Base-by-base conservation (phyloP, 2,113 vertebrate genomes). In the Megaceryle torquata region DNA sequence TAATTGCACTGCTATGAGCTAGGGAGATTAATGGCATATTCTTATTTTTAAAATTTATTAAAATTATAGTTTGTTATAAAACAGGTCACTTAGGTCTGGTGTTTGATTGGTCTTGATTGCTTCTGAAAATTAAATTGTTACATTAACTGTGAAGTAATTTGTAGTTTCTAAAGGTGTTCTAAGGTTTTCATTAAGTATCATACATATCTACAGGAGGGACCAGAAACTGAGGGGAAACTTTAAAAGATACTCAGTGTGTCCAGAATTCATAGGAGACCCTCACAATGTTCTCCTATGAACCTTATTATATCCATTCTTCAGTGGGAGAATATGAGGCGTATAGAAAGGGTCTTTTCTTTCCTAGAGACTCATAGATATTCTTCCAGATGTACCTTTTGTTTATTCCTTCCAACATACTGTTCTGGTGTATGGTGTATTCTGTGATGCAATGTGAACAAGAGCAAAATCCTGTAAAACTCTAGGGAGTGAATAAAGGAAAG, bases 91-190 rank as follows among this genome's bases (percentile, higher is more conserved):
- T n/a, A 54, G 75, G 60, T 70, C 64, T 93, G 68, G 17, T 89
- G 83, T 80, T 91, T 88, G 85, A 93, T 88, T 89, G 82, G 82
- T 79, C 87, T 89, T 92, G 95, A 94, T 83, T 90, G 54, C 80
- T 81, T 96, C 3, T 3, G 80, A 79, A 96, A 93, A 96, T 78
- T 88, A 90, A 81, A 56, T 72, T 72, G 26, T 84, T 93, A 46
- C 65, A 77, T 92, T 69, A 82, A 50, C 64, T 75, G 21, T 68
- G 69, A 86, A 89, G 48, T 75, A 85, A 74, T 86, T 59, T 81
- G 24, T 75, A n/a, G 63, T 63, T 85, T 89, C 74, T 71, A 61
- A 82, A 79, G 51, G 64, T 81, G 46, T 86, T 84, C 48, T 77
- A 41, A 93, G 51, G 60, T 90, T 95, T 94, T 88, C 65, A 35